phyloP scores from a whole-genome alignment of 2,888 invertebrate species.

The Synergus laeviventris region DNA sequence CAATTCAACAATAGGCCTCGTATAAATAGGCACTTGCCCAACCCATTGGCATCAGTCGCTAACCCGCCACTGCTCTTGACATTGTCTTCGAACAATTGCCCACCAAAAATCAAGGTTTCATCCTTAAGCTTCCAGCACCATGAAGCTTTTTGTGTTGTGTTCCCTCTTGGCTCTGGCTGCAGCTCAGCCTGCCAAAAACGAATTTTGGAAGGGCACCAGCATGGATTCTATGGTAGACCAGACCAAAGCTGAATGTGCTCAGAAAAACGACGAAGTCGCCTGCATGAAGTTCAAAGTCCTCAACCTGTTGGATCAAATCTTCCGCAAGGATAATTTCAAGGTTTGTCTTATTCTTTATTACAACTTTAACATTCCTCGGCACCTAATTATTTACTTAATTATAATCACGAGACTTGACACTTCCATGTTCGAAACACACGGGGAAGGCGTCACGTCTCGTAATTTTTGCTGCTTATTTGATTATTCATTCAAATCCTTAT shows the following conservation, averaged over 20 bases:
- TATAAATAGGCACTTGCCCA: slow-evolving; percentile 73
- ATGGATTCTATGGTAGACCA: slow-evolving; percentile 87
- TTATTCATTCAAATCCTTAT: background rate
- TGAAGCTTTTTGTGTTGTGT: slow-evolving; percentile 69
- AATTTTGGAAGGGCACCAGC: slow-evolving; percentile 84
- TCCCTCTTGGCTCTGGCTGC: slow-evolving; percentile 80
- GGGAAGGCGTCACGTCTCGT: background rate
- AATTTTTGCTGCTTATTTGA: background rate
- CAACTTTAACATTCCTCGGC: background rate
- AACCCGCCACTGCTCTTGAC: slow-evolving; percentile 61
- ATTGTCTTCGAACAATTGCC: slow-evolving; percentile 26
- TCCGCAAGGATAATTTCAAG: slow-evolving; percentile 88
- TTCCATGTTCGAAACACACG: background rate
- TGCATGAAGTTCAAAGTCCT: slow-evolving; percentile 91
- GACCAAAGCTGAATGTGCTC: slow-evolving; percentile 85
- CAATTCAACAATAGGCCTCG: slow-evolving; percentile 59
- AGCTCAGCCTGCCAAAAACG: slow-evolving; percentile 81
- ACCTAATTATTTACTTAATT: background rate
- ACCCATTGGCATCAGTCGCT: slow-evolving; percentile 72
- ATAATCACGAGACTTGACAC: background rate
- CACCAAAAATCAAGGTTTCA: background rate
- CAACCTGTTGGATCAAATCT: slow-evolving; percentile 86
- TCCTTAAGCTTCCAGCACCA: slow-evolving; percentile 47
- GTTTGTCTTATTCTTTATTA: slow-evolving; percentile 73
- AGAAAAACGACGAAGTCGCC: slow-evolving; percentile 86